Conservation (phyloP, 2,113 vertebrate species). For the Grantiella picta region DNA sequence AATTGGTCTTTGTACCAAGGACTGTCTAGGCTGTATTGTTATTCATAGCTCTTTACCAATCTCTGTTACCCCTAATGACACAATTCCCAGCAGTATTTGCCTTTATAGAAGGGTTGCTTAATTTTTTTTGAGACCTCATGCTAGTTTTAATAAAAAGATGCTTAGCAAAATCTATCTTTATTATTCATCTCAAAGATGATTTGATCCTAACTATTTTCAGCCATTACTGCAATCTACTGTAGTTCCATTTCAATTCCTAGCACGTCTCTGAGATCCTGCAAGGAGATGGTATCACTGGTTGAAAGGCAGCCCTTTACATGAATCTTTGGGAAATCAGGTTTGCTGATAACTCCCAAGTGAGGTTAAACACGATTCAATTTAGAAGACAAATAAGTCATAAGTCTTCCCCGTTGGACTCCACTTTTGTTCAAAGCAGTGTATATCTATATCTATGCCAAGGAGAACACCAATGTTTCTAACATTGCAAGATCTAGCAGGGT, state of each 20-base stretch:
- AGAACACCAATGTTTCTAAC: background rate
- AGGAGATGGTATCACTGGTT: background rate
- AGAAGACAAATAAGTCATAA: background rate
- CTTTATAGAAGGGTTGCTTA: background rate
- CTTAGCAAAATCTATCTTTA: background rate
- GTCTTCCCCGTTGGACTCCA: background rate
- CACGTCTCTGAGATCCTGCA: background rate
- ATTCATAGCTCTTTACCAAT: background rate
- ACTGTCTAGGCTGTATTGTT: background rate
- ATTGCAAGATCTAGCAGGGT: background rate
- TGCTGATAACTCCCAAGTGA: constrained; percentile 6
- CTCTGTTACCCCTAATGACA: background rate
- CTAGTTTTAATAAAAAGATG: background rate
- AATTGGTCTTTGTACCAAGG: background rate
- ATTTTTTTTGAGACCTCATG: background rate
- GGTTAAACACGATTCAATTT: background rate
- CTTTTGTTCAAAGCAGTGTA: background rate
- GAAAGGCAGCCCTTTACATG: background rate
- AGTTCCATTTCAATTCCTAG: background rate
- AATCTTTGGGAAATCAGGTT: background rate
- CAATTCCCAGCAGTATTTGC: background rate
- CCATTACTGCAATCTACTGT: background rate
- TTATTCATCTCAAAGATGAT: background rate
- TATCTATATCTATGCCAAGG: background rate
- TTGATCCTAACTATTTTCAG: background rate